Evolutionary conservation across 2,888 invertebrate genomes (phyloP), one percentile per base, ranked within the genome.

Genomic region (Dichetophora obliterata): DNA sequence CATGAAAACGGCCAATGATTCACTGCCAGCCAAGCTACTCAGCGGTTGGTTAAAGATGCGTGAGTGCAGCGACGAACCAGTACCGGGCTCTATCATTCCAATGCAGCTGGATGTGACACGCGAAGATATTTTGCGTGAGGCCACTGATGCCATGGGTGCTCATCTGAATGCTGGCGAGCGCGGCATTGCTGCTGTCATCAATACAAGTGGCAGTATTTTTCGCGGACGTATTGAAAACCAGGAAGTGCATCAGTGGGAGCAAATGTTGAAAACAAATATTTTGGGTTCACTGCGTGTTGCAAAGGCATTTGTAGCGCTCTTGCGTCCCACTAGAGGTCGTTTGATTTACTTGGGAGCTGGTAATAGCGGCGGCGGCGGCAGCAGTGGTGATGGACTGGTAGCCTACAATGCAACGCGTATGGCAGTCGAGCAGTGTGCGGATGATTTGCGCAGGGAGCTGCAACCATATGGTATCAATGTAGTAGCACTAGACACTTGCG

Each of bases 151-250:
- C 24, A 93, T 95, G 80, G 93, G 95, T 22, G 93, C 94, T 72
- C 95, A 95, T 90, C 90, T 95, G 84, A 95, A 95, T 78, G 94
- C 95, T 70, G 95, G 95, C 57, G 95, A 95, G 90, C 94, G 95
- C 86, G 95, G 95, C 93, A 89, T 89, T 76, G 85, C 95, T 93
- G 95, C 95, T 68, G 94, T 96, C 34, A 93, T 96, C 80, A 95
- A 95, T 89, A 95, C 95, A 43, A 95, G 95, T 27, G 95, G 95
- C 37, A 91, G 94, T 82, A 93, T 93, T 77, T 93, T 93, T 77
- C 92, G 93, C 14, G 95, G 95, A 24, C 90, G 92, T 54, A 91
- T 93, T 74, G 93, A 93, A 81, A 91, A 91, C 80, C 93, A 94
- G 83, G 94, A 95, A 78, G 88, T 88, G 3, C 87, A 88, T 75